Conservation (phyloP, 2,888 invertebrate species). For the Pollenia labialis region DNA sequence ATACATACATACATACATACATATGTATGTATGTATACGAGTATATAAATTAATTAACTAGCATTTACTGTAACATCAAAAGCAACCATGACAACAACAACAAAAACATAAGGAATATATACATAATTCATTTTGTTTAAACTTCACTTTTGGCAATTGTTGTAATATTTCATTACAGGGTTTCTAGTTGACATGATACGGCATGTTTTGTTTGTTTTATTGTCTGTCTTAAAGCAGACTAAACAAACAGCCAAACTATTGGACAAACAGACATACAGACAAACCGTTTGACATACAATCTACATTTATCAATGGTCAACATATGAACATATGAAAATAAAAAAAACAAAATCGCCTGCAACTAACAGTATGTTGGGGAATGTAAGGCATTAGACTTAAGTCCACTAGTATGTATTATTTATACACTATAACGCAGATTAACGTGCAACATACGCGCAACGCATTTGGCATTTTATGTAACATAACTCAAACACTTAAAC, state of each 20-base stretch:
- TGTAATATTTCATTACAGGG: constrained; percentile 55
- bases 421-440: too few species aligned
- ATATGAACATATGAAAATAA: too few species aligned
- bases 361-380: too few species aligned
- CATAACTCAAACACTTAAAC: too few species aligned
- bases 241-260: neutral
- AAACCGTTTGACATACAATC: neutral
- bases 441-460: too few species aligned
- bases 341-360: too few species aligned
- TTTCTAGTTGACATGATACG: constrained; percentile 48
- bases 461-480: too few species aligned
- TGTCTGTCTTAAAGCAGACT: constrained; percentile 3
- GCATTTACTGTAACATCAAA: neutral
- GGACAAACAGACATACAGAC: neutral
- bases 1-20: too few species aligned
- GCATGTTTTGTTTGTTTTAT: constrained; percentile 50
- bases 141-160: constrained; percentile 59
- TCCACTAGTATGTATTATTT: too few species aligned
- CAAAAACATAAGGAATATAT: constrained; percentile 19
- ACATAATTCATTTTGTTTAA: constrained; percentile 47
- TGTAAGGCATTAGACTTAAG: too few species aligned
- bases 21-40: too few species aligned
- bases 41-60: constrained; percentile 46
- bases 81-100: neutral
- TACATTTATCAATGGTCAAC: too few species aligned